phyloP scores from a whole-genome alignment of 2,888 invertebrate genomes.

The Penaeus monodon region DNA sequence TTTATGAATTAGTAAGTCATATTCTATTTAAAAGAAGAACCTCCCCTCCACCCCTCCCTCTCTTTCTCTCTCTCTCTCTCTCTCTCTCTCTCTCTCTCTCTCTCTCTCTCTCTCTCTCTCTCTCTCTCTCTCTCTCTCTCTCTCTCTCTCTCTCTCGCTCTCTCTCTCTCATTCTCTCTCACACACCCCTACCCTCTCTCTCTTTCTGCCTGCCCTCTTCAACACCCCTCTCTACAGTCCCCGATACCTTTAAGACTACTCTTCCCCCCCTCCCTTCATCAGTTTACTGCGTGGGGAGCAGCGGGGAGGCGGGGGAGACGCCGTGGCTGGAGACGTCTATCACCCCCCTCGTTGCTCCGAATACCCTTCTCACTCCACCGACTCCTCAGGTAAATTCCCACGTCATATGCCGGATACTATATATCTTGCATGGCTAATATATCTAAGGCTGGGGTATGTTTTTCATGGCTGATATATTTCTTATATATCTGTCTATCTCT shows the following conservation, averaged over 20 bases:
- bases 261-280: too few relatives aligned
- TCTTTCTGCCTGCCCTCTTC: not conserved
- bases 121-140: not conserved
- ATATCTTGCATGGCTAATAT: too few relatives aligned
- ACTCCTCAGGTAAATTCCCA: not conserved
- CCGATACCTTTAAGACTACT: too few relatives aligned
- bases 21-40: not conserved
- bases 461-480: too few relatives aligned
- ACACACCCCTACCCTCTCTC: not conserved
- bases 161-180: not conserved
- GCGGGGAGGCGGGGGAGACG: not conserved
- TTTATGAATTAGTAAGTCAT: too few relatives aligned
- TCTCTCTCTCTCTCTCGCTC: not conserved
- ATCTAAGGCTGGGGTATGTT: too few relatives aligned
- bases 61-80: not conserved
- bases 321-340: constrained; percentile 52
- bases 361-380: constrained; percentile 36
- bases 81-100: not conserved
- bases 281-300: constrained; percentile 1
- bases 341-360: constrained; percentile 47
- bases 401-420: too few relatives aligned
- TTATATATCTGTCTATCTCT: too few relatives aligned
- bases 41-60: not conserved
- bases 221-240: too few relatives aligned
- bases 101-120: not conserved